Percentiles rank a stretch among this genome's conserved stretches.
phyloP scores from a whole-genome alignment of 2,113 vertebrate species.

The Neodontobutis hainanensis region DNA sequence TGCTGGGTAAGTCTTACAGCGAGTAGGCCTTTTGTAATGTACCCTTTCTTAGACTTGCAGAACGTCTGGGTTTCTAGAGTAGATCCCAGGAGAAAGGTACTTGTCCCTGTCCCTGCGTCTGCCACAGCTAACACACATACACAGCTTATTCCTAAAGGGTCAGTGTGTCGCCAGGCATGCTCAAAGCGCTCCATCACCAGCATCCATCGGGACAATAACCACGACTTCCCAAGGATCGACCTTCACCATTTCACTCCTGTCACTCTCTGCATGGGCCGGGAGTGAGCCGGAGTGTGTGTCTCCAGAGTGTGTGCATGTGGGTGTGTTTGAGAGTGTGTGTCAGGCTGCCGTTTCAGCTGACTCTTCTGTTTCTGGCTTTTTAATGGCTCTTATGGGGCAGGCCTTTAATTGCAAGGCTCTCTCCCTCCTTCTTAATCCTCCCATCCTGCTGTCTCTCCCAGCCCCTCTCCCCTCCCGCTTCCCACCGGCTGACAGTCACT shows the following conservation, averaged over 20 bases:
- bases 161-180: constrained; percentile 72
- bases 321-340: constrained; percentile 63
- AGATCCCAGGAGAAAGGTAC: constrained; percentile 63
- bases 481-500: constrained; percentile 67
- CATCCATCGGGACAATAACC: constrained; percentile 67
- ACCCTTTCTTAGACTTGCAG: constrained; percentile 64
- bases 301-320: constrained; percentile 42
- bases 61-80: constrained; percentile 74
- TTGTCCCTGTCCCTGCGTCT: constrained; percentile 62
- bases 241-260: constrained; percentile 74
- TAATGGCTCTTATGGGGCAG: constrained; percentile 78
- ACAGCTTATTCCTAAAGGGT: constrained; percentile 71
- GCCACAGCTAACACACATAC: constrained; percentile 39
- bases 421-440: constrained; percentile 73
- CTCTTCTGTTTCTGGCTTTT: constrained; percentile 76
- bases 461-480: constrained; percentile 58
- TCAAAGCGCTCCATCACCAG: constrained; percentile 70
- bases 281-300: constrained; percentile 38
- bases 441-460: constrained; percentile 69
- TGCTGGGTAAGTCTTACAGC: constrained; percentile 14
- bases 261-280: constrained; percentile 57
- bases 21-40: constrained; percentile 43
- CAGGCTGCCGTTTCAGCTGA: constrained; percentile 75
- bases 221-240: constrained; percentile 74
- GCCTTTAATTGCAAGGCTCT: constrained; percentile 79